Percentiles rank a stretch among this genome's conserved stretches.
Evolutionary conservation across 2,113 vertebrate species (phyloP).

Genomic region (Dromaius novaehollandiae): DNA sequence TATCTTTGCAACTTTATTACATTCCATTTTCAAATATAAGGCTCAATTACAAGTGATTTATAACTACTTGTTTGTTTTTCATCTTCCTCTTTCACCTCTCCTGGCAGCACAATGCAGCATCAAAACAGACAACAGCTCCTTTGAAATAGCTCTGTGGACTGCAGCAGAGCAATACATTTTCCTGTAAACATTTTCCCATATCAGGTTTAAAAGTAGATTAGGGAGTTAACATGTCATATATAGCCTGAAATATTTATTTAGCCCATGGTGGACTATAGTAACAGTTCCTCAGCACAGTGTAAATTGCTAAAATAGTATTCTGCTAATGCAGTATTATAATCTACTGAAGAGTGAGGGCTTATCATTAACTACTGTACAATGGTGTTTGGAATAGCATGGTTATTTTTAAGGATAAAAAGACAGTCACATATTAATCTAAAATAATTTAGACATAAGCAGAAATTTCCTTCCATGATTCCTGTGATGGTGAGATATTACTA

Average conservation of each 20-base stretch:
- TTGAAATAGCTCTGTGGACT: neutral
- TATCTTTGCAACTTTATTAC: neutral
- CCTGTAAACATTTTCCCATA: neutral
- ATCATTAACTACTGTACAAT: neutral
- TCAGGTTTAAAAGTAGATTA: neutral
- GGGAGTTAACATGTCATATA: neutral
- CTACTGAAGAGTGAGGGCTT: neutral
- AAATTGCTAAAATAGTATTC: neutral
- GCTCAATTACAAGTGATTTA: conserved; percentile 34
- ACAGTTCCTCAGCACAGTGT: fast-evolving
- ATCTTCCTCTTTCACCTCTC: neutral
- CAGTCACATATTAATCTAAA: neutral
- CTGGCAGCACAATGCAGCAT: neutral
- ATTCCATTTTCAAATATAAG: neutral
- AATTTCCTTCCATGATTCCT: neutral
- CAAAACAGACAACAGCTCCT: neutral
- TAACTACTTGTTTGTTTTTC: neutral
- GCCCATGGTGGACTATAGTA: neutral
- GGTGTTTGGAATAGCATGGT: neutral
- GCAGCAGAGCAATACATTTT: neutral
- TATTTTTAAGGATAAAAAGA: neutral
- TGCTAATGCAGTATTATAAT: neutral
- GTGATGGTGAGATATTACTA: neutral
- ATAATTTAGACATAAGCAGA: neutral
- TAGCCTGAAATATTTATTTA: neutral